These are phyloP conservation scores for Arvicanthis niloticus DNA, from an alignment of 2,113 vertebrate species.

Conservation along the genomic window DNA sequence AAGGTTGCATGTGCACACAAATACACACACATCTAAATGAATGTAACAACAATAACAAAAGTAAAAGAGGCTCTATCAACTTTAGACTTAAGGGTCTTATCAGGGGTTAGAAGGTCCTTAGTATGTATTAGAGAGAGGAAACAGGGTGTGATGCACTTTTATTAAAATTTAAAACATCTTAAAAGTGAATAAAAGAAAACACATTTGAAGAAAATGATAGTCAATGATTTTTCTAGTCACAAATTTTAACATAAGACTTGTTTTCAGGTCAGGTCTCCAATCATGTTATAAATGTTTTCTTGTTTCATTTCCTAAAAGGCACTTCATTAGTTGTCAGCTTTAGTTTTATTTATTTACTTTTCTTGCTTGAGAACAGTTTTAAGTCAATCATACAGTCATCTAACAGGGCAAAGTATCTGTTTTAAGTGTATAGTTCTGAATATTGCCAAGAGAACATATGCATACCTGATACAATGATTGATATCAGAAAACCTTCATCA, in stretches of 20 bases:
- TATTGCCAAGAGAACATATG: background rate
- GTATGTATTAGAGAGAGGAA: background rate
- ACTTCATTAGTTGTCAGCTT: background rate
- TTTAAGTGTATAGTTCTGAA: background rate
- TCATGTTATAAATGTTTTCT: background rate
- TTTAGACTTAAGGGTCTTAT: background rate
- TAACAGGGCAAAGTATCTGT: background rate
- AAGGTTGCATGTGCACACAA: background rate
- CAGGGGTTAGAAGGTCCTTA: too few relatives aligned
- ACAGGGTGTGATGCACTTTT: accelerated
- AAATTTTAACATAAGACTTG: background rate
- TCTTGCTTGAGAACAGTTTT: background rate
- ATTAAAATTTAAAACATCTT: background rate
- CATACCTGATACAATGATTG: background rate
- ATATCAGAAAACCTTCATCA: background rate
- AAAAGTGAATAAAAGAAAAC: background rate
- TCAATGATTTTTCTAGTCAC: background rate
- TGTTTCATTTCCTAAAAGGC: background rate
- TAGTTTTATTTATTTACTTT: background rate
- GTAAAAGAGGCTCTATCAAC: background rate
- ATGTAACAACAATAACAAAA: background rate
- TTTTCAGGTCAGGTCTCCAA: background rate
- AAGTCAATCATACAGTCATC: background rate
- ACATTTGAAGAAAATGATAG: background rate
- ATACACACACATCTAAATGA: too few relatives aligned